Evolutionary conservation across 2,888 invertebrate genomes (phyloP), one percentile per base, ranked within the genome.

Genomic region (Cynaeus angustus): DNA sequence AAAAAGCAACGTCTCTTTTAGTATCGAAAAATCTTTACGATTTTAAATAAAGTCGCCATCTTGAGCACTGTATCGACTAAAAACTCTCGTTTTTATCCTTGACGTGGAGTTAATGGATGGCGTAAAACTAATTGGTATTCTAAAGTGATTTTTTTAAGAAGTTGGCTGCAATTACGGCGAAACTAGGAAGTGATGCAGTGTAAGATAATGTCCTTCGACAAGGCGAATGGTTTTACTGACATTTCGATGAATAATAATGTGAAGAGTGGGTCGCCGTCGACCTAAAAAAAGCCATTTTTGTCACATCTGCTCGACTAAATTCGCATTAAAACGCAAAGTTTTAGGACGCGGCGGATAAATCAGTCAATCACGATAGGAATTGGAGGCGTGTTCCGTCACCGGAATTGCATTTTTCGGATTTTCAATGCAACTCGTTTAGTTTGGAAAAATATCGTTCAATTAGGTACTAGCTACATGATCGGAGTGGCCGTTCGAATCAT

Each of bases 161-260:
- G n/a, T 38, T 38, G 4, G 8, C 16, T 12, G 33, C 56, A 56
- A 56, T 56, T 33, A 58, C 14, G 59, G 6, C 16, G 30, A 28
- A 59, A 45, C 21, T 58, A 16, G 26, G 21, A 41, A 10, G 43
- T 37, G 38, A 41, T 56, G 41, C 53, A 53, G 33, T 1, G 26
- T 58, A n/a, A 28, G 59, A 59, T 45, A 46, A 46, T 13, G 46
- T 45, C 33, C 45, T 59, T 30, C 10, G 61, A 48, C 61, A 48
- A 50, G 37, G 37, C 50, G 45, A 59, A 6, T 45, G 28, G 41
- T 45, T 59, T 37, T 16, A n/a, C 50, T 41, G 50, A 48, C 50
- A 41, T 33, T 38, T 37, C 33, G 26, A 62, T 62, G 62, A 62
- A 62, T 62, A 62, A 50, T 50, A 62, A 62, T 62, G 41, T 33